Percentiles rank a stretch among this genome's conserved stretches.
phyloP scores from a whole-genome alignment of 92 coral and sea anemone genomes.

The Porites divaricata region DNA sequence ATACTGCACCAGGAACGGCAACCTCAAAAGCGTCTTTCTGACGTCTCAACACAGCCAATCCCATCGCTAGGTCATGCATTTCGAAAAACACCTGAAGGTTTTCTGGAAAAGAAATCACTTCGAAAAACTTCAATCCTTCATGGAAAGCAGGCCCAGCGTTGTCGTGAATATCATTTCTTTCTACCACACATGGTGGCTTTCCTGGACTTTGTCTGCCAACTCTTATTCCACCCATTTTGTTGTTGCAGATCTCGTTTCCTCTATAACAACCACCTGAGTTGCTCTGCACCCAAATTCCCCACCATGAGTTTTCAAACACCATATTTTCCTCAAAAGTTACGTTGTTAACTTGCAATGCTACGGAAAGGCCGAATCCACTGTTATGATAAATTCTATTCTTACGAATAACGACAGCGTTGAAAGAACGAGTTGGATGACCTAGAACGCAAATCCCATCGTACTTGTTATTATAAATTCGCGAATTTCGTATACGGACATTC shows the following conservation, averaged over 20 bases:
- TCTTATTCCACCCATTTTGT: conserved; percentile 35
- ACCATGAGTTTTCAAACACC: conserved; percentile 19
- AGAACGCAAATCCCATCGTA: conserved; percentile 9
- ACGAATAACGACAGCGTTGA: neutral
- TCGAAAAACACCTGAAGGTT: neutral
- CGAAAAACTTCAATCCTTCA: conserved; percentile 4
- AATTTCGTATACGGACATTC: neutral
- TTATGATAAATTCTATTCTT: conserved; percentile 21
- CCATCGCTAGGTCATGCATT: too few relatives aligned
- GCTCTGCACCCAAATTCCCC: conserved; percentile 35
- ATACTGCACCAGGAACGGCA: neutral
- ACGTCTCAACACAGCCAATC: too few relatives aligned
- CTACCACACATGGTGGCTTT: conserved; percentile 10
- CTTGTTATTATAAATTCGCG: conserved; percentile 11
- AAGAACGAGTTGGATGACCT: neutral
- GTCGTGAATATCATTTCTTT: conserved; percentile 21
- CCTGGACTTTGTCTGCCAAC: conserved; percentile 2
- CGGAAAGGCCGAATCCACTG: conserved; percentile 11
- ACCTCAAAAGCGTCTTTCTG: neutral
- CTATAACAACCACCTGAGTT: conserved; percentile 21
- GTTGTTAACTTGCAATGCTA: neutral
- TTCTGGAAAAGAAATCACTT: neutral
- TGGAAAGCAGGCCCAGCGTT: conserved; percentile 31
- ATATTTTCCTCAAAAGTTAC: conserved; percentile 10
- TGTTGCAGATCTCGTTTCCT: conserved; percentile 12